Evolutionary conservation across 2,888 invertebrate genomes (phyloP).

Genomic region (Zaprionus obscuricornis): DNA sequence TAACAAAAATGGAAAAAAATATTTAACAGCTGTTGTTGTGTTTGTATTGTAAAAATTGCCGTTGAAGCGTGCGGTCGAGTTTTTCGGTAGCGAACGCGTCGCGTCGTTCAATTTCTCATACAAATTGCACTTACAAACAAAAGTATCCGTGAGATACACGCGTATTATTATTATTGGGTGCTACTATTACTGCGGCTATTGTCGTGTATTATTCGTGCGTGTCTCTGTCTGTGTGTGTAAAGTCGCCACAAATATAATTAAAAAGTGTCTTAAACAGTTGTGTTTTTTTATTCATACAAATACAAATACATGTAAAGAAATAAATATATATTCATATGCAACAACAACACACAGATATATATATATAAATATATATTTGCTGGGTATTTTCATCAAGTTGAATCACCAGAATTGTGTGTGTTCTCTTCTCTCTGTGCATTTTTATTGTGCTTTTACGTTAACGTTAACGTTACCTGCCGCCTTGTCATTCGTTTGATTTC

Average conservation of each 20-base stretch:
- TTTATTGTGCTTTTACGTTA: too few species aligned
- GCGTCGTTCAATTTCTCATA: slow-evolving; percentile 32
- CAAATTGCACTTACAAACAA: slow-evolving; percentile 31
- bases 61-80: slow-evolving; percentile 55
- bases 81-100: slow-evolving; percentile 45
- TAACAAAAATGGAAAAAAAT: slow-evolving; percentile 13
- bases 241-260: neutral
- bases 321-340: neutral
- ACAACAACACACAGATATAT: too few species aligned
- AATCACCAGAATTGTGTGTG: too few species aligned
- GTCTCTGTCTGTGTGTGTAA: slow-evolving; percentile 8
- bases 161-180: slow-evolving; percentile 26
- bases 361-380: too few species aligned
- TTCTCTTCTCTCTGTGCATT: too few species aligned
- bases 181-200: too few species aligned
- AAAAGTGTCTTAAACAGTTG: slow-evolving; percentile 40
- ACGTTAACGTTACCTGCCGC: too few species aligned
- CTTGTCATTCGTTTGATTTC: too few species aligned
- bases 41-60: slow-evolving; percentile 55
- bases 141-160: slow-evolving; percentile 66
- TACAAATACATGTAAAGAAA: neutral
- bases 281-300: slow-evolving; percentile 11
- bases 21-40: slow-evolving; percentile 59
- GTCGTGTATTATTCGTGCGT: slow-evolving; percentile 1
- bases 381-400: too few species aligned